Evolutionary conservation across 30 jellyfish, hydroid and myxozoan species (phyloP).

Genomic region (Morbakka virulenta): DNA sequence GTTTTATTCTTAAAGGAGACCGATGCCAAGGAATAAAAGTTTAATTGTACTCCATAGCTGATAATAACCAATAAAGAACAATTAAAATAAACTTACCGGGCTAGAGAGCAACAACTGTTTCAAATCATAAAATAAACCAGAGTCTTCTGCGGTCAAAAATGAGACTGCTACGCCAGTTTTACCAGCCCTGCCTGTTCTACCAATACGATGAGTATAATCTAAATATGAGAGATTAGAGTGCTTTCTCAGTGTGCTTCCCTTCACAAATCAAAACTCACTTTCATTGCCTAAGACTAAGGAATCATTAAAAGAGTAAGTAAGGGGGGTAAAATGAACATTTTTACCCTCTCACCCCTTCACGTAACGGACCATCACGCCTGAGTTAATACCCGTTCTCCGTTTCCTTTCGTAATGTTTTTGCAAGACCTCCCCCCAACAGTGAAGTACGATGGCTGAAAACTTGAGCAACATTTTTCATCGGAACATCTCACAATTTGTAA

Average conservation of each 20-base stretch:
- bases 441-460: too few relatives aligned
- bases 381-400: too few relatives aligned
- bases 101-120: slow-evolving; percentile 82
- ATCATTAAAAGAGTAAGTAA: not conserved
- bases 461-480: too few relatives aligned
- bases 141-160: slow-evolving; percentile 87
- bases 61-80: not conserved
- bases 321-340: too few relatives aligned
- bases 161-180: slow-evolving; percentile 97
- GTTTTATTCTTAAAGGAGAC: too few relatives aligned
- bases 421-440: too few relatives aligned
- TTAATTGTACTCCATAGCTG: not conserved
- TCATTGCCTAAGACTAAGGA: not conserved
- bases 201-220: slow-evolving; percentile 99
- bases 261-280: too few relatives aligned
- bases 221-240: not conserved
- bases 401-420: too few relatives aligned
- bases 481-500: too few relatives aligned
- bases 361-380: too few relatives aligned
- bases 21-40: not conserved
- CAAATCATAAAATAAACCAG: slow-evolving; percentile 87
- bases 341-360: too few relatives aligned
- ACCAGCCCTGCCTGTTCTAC: slow-evolving; percentile 99
- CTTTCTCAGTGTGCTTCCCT: not conserved
- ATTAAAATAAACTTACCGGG: slow-evolving; percentile 73